Conservation (phyloP, 2,113 vertebrate genomes). For the Pampusana beccarii region DNA sequence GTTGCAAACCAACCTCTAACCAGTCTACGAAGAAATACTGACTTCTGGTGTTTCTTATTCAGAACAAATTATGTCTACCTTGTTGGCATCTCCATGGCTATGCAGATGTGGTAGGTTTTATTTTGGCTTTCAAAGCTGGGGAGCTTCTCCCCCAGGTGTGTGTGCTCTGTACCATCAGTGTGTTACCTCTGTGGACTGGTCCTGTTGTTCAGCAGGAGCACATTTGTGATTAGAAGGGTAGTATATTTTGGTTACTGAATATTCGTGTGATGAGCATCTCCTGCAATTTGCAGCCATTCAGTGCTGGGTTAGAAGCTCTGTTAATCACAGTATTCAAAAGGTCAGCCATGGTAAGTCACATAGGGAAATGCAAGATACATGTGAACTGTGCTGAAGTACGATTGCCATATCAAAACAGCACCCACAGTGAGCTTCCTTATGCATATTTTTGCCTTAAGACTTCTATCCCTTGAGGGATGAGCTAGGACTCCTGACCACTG, state of each 20-base stretch:
- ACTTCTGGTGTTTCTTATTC: not conserved
- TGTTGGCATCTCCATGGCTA: not conserved
- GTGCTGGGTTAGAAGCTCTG: not conserved
- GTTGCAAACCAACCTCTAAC: not conserved
- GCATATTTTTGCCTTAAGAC: not conserved
- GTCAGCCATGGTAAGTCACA: not conserved
- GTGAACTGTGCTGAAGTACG: not conserved
- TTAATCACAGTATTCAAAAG: slow-evolving; percentile 33
- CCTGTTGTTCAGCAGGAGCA: not conserved
- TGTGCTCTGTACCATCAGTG: not conserved
- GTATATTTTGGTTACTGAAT: slow-evolving; percentile 25
- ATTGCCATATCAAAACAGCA: not conserved
- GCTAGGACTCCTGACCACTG: not conserved
- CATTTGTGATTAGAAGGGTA: not conserved
- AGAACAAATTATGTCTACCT: not conserved
- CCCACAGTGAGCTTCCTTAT: not conserved
- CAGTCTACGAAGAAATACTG: not conserved
- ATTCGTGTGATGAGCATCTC: slow-evolving; percentile 12
- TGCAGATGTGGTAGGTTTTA: not conserved
- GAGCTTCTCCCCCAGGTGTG: not conserved
- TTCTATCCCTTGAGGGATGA: not conserved
- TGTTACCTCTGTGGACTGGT: not conserved
- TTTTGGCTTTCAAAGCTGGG: not conserved
- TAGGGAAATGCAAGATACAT: not conserved
- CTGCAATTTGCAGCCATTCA: slow-evolving; percentile 17